phyloP scores from a whole-genome alignment of 2,113 vertebrate genomes.

The Carassius carassius region DNA sequence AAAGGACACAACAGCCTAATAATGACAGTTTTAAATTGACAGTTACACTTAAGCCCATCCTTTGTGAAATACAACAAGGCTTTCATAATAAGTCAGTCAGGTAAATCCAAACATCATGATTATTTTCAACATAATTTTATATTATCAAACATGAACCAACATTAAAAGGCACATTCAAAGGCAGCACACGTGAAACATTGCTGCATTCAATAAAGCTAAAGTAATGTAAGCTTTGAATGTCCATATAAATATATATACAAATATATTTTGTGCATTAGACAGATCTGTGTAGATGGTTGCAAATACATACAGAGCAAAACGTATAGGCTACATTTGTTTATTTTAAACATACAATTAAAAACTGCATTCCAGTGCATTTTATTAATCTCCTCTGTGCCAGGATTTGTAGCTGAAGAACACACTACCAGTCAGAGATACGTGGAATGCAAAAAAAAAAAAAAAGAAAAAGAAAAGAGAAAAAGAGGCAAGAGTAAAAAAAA shows the following conservation, averaged over 20 bases:
- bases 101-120: background rate
- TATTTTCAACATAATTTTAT: background rate
- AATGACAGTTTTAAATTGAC: background rate
- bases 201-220: background rate
- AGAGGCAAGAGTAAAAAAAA: background rate
- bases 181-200: background rate
- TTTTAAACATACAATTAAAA: background rate
- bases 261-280: background rate
- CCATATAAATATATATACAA: background rate
- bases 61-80: background rate
- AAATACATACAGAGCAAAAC: constrained; percentile 1
- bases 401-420: constrained; percentile 82
- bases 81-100: background rate
- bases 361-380: constrained; percentile 47
- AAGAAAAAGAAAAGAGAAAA: constrained; percentile 73
- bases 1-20: background rate
- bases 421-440: constrained; percentile 81
- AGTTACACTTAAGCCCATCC: no score
- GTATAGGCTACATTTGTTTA: background rate
- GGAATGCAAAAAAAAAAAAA: constrained; percentile 82
- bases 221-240: background rate
- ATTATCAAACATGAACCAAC: background rate
- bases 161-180: constrained; percentile 7
- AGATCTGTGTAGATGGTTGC: background rate
- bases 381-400: constrained; percentile 72